Evolutionary conservation across 2,113 vertebrate genomes (phyloP), one percentile per base, ranked within the genome.

Genomic region (Oryzias celebensis): DNA sequence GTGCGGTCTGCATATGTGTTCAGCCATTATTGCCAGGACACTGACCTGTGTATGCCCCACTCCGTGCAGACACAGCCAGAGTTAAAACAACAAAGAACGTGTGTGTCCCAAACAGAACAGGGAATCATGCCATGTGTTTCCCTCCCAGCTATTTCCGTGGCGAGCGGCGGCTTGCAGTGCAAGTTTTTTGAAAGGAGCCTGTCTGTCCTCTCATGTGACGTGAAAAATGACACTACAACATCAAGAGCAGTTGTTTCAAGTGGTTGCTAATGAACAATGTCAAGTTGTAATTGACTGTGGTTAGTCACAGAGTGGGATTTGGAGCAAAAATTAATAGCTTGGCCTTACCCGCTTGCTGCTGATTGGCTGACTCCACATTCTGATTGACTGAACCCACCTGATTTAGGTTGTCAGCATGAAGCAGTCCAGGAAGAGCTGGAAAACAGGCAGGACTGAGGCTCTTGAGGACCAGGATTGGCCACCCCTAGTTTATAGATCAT

Each of bases 41-140:
- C 43, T 77, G 74, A 68, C 58, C 62, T 50, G 20, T 43, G 3
- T 14, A 4, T 59, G 60, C 23, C 57, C 68, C 1, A 1, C 14
- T 24, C 13, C 47, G 15, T 63, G 58, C n/a, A 52, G 23, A 51
- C 26, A 55, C 28, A 55, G 46, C 20, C 50, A 41, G 16, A 65
- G 17, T 58, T n/a, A 50, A 65, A 42, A 47, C 18, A 71, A 47
- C 52, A 58, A 46, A 61, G 51, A 28, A 20, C 16, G 13, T 52
- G 44, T 71, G 66, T 77, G 45, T 28, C 47, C 47, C 18, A 43
- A 58, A 64, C 52, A 63, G 44, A 61, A 47, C 18, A 20, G 41
- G 18, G 48, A 45, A 51, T 49, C 50, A 42, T 26, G 53, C 24
- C 81, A 77, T 72, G 63, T 62, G 70, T 69, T 83, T 66, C 24